Conservation (phyloP, 1,140 invertebrate species). For the Drosophila hydei region DNA sequence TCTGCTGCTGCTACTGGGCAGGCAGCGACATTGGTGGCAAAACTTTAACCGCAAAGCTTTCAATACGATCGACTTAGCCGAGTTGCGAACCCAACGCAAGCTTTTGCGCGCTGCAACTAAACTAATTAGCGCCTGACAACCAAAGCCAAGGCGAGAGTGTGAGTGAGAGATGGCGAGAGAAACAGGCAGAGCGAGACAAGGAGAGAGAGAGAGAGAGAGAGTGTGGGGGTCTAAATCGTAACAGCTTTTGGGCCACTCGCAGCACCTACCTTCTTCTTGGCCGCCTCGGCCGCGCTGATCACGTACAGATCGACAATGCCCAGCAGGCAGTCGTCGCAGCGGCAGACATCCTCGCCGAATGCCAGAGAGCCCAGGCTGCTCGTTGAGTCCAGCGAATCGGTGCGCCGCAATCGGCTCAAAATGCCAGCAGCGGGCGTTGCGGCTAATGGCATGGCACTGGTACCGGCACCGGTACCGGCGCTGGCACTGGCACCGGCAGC, state of each 20-base stretch:
- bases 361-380: conserved; percentile 89
- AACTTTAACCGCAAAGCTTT: conserved; percentile 20
- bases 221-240: background rate
- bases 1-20: background rate
- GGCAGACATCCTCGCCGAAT: conserved; percentile 88
- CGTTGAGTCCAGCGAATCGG: conserved; percentile 91
- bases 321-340: conserved; percentile 92
- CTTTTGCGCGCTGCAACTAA: conserved; percentile 22
- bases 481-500: conserved; percentile 85
- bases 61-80: conserved; percentile 25
- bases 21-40: background rate
- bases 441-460: conserved; percentile 47
- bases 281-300: conserved; percentile 86
- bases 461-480: conserved; percentile 82
- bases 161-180: background rate
- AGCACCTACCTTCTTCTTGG: conserved; percentile 89
- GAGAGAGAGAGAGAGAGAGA: background rate
- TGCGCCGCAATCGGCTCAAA: conserved; percentile 86
- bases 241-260: background rate
- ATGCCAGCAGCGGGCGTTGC: conserved; percentile 27
- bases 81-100: conserved; percentile 33
- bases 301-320: conserved; percentile 91
- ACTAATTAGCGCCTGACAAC: conserved; percentile 1
- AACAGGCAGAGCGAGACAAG: too few species aligned
- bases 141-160: background rate